phyloP scores from a whole-genome alignment of 2,797 vertebrate genomes.

The Streptopelia turtur region DNA sequence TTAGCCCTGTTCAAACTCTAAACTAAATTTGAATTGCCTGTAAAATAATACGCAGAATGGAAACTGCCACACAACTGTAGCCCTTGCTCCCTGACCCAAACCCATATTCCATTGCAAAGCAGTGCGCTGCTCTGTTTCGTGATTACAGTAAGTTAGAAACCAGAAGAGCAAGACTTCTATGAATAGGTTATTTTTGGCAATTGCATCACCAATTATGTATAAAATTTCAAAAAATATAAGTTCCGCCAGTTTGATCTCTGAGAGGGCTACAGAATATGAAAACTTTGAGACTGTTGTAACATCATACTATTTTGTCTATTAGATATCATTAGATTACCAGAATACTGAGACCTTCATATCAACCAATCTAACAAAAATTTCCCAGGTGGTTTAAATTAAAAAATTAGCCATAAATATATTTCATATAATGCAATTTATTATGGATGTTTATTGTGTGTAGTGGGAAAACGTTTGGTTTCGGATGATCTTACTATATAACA shows the following conservation, averaged over 20 bases:
- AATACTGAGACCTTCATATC: constrained; percentile 61
- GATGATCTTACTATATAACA: constrained; percentile 43
- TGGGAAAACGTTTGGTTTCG: constrained; percentile 53
- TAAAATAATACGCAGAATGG: constrained; percentile 74
- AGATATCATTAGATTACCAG: constrained; percentile 74
- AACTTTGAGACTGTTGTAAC: constrained; percentile 65
- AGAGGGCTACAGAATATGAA: constrained; percentile 66
- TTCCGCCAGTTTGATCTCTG: constrained; percentile 68
- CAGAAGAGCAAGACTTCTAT: constrained; percentile 72
- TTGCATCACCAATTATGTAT: constrained; percentile 76
- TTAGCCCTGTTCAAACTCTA: constrained; percentile 53
- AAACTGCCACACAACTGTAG: constrained; percentile 70
- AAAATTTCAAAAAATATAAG: constrained; percentile 77
- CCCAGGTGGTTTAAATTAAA: constrained; percentile 70
- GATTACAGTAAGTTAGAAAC: constrained; percentile 77
- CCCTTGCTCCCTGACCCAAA: constrained; percentile 71
- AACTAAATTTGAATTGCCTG: constrained; percentile 72
- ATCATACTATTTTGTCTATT: constrained; percentile 74
- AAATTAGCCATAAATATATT: constrained; percentile 75
- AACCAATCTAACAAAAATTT: constrained; percentile 63
- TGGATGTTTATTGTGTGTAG: constrained; percentile 61
- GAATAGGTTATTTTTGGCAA: constrained; percentile 78
- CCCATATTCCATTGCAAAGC: constrained; percentile 65
- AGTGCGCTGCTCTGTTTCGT: constrained; percentile 55
- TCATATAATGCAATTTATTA: constrained; percentile 71